A percentile compares a stretch with the other conserved stretches of the same genome.
Evolutionary conservation across 2,797 vertebrate genomes (phyloP).

Genomic region (Paedocypris micromegethes): DNA sequence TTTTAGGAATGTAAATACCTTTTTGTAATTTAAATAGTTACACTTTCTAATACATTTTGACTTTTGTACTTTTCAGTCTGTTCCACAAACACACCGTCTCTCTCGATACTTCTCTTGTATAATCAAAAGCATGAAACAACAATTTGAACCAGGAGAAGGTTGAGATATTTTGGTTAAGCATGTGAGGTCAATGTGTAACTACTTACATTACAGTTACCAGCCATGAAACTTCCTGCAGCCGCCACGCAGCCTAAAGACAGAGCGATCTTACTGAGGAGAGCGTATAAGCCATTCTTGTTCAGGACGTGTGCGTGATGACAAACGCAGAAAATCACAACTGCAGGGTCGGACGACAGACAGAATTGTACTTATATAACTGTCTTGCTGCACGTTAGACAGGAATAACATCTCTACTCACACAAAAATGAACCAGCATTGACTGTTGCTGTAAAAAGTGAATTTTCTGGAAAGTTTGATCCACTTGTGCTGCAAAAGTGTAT

Average conservation of each 20-base stretch:
- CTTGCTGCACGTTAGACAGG: background rate
- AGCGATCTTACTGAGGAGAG: conserved; percentile 60
- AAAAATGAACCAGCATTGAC: conserved; percentile 67
- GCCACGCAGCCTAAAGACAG: conserved; percentile 62
- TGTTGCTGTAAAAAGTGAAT: conserved; percentile 69
- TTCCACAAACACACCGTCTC: too few species aligned
- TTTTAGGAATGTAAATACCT: too few species aligned
- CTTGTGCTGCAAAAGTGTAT: conserved; percentile 59
- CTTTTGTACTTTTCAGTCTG: too few species aligned
- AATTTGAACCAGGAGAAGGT: too few species aligned
- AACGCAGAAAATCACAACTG: conserved; percentile 69
- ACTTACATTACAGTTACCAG: conserved; percentile 76
- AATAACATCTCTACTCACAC: conserved; percentile 59
- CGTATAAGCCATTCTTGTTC: conserved; percentile 56
- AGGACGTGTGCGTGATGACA: conserved; percentile 72
- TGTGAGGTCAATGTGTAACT: background rate
- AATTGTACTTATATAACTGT: background rate
- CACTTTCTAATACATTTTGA: too few species aligned
- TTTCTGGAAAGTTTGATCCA: conserved; percentile 64
- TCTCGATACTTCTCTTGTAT: too few species aligned
- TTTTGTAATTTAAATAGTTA: too few species aligned
- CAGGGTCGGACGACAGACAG: background rate
- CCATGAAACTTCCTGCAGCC: conserved; percentile 61
- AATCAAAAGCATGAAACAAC: too few species aligned
- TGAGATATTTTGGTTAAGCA: background rate